These are phyloP conservation scores for Belonocnema kinseyi DNA, from an alignment of 1,140 invertebrate genomes.

Conservation along the genomic window DNA sequence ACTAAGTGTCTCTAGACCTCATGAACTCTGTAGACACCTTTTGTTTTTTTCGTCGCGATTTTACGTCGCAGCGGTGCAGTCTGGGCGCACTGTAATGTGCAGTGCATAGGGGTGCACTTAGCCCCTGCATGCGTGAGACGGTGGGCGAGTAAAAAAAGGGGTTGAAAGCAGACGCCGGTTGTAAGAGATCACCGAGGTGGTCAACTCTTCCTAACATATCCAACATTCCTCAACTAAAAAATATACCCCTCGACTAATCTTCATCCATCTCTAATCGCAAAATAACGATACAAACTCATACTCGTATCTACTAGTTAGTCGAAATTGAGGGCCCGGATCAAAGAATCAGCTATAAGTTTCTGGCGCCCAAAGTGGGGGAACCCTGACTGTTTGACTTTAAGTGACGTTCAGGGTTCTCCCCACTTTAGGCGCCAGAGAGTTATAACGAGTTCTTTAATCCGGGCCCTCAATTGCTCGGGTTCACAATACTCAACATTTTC, in stretches of 20 bases:
- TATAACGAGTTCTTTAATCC: too few species aligned
- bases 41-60: too few species aligned
- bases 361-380: too few species aligned
- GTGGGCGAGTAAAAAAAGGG: slow-evolving; percentile 36
- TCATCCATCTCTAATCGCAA: neutral
- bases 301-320: neutral
- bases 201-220: slow-evolving; percentile 44
- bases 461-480: too few species aligned
- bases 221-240: neutral
- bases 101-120: slow-evolving; percentile 42
- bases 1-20: too few species aligned
- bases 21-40: too few species aligned
- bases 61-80: slow-evolving; percentile 41
- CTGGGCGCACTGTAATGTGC: slow-evolving; percentile 42
- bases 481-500: neutral
- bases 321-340: neutral
- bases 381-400: too few species aligned
- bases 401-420: too few species aligned
- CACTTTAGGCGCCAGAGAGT: too few species aligned
- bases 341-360: too few species aligned
- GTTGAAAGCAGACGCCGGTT: slow-evolving; percentile 52
- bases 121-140: slow-evolving; percentile 16
- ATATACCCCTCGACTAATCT: neutral
- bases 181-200: slow-evolving; percentile 59
- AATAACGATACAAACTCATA: neutral